Percentiles rank a stretch among this genome's conserved stretches.
Conservation (phyloP, 2,113 vertebrate species). For the Xyliphius kryptos region DNA sequence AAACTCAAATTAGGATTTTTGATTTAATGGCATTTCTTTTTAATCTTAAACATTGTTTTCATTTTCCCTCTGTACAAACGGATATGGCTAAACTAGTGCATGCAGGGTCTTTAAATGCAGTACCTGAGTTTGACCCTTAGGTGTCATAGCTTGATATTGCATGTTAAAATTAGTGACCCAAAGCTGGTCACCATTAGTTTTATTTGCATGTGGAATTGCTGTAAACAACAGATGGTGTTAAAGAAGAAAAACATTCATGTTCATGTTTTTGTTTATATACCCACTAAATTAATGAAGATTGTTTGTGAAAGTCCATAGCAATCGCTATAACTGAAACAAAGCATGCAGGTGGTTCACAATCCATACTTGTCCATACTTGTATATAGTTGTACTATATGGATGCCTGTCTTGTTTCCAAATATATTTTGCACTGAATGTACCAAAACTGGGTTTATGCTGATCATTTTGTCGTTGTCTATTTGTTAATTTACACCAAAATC, state of each 20-base stretch:
- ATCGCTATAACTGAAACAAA: conserved; percentile 23
- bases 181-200: conserved; percentile 59
- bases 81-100: conserved; percentile 61
- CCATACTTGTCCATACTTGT: conserved; percentile 38
- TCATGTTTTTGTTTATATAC: conserved; percentile 20
- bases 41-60: no score
- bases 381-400: conserved; percentile 48
- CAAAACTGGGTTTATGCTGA: conserved; percentile 30
- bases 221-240: conserved; percentile 21
- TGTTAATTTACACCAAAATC: background rate
- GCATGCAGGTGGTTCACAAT: conserved; percentile 34
- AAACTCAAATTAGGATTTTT: no score
- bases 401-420: conserved; percentile 47
- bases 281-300: conserved; percentile 4
- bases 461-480: conserved; percentile 26
- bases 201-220: conserved; percentile 65
- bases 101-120: conserved; percentile 53
- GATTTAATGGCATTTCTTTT: no score
- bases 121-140: conserved; percentile 52
- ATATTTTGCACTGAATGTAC: conserved; percentile 54
- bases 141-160: conserved; percentile 70
- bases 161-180: conserved; percentile 67
- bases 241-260: conserved; percentile 23
- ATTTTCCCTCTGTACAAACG: conserved; percentile 39
- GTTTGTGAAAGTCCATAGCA: conserved; percentile 19